These are phyloP conservation scores for Huso huso DNA, from an alignment of 2,797 vertebrate genomes.

Conservation along the genomic window DNA sequence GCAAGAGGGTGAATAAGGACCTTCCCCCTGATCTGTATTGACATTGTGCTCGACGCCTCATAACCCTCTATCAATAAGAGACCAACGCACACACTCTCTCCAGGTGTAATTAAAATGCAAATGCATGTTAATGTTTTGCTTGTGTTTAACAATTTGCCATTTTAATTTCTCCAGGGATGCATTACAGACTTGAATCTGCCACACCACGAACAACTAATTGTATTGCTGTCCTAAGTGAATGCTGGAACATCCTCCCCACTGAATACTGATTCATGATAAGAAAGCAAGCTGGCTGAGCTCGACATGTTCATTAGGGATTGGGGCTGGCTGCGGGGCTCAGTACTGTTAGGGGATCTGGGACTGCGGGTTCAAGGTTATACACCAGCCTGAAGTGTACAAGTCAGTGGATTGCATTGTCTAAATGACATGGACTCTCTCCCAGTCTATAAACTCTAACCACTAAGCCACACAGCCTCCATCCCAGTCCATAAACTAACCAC, in stretches of 20 bases:
- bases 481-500: not conserved
- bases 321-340: not conserved
- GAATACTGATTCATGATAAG: slow-evolving; percentile 68
- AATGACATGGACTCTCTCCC: too few relatives aligned
- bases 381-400: too few relatives aligned
- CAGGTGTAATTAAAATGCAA: slow-evolving; percentile 98
- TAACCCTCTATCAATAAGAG: slow-evolving; percentile 54
- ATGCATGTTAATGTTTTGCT: slow-evolving; percentile 89
- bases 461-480: too few relatives aligned
- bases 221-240: slow-evolving; percentile 60
- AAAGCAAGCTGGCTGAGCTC: slow-evolving; percentile 49
- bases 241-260: slow-evolving; percentile 38
- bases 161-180: slow-evolving; percentile 85
- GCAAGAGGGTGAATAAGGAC: slow-evolving; percentile 28
- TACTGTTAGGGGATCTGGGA: not conserved
- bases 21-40: slow-evolving; percentile 41
- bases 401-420: too few relatives aligned
- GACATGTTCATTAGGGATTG: slow-evolving; percentile 53
- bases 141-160: slow-evolving; percentile 88
- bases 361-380: too few relatives aligned
- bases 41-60: slow-evolving; percentile 41
- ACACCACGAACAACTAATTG: slow-evolving; percentile 76
- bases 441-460: too few relatives aligned
- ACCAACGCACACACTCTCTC: slow-evolving; percentile 62
- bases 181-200: slow-evolving; percentile 80